A percentile compares a stretch with the other conserved stretches of the same genome.
Conservation (phyloP, 2,113 vertebrate genomes). For the Tragelaphus buxtoni region DNA sequence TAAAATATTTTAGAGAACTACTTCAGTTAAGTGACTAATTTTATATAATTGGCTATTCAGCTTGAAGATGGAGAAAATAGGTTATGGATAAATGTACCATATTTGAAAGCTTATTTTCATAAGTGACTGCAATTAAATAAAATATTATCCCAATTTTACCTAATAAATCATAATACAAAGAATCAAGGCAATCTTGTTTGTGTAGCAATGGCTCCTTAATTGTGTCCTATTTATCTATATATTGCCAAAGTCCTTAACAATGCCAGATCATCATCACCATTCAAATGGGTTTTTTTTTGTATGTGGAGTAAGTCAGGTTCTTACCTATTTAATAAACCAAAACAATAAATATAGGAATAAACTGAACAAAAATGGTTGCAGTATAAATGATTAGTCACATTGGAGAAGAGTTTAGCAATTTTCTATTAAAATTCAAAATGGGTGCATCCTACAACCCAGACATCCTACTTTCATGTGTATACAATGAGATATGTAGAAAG, state of each 20-base stretch:
- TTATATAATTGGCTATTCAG: not conserved
- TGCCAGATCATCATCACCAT: not conserved
- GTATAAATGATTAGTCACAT: not conserved
- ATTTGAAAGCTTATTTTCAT: conserved; percentile 25
- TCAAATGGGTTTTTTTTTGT: not conserved
- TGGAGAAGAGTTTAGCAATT: not conserved
- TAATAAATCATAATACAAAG: conserved; percentile 13
- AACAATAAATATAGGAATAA: not conserved
- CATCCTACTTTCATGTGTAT: not conserved
- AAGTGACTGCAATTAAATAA: not conserved
- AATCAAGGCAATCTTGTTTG: not conserved
- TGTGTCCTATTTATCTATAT: not conserved
- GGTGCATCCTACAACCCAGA: not conserved
- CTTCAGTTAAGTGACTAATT: conserved; percentile 33
- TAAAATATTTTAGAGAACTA: not conserved
- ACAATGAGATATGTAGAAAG: not conserved
- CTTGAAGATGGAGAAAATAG: conserved; percentile 8
- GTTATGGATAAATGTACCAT: not conserved
- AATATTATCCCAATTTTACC: conserved; percentile 22
- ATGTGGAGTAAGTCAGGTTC: not conserved
- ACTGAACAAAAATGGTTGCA: not conserved
- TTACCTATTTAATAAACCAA: not conserved
- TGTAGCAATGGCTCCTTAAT: not conserved
- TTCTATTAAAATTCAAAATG: not conserved
- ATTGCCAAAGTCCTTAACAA: not conserved